Conservation (phyloP, 2,797 vertebrate genomes). For the Denticeps clupeoides region DNA sequence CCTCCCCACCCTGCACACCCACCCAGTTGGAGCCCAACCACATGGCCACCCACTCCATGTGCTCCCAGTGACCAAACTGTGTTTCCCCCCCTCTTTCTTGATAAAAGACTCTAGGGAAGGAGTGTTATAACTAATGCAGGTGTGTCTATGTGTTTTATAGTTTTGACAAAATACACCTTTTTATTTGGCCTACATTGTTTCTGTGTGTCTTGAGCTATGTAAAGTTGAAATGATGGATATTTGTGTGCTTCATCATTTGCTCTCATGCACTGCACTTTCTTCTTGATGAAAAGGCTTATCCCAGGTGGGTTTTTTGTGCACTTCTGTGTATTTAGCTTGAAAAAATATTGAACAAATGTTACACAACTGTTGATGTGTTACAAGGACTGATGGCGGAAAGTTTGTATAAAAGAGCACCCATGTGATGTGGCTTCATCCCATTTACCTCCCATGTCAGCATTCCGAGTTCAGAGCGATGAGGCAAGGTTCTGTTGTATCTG, state of each 20-base stretch:
- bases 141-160: neutral
- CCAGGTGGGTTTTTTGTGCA: conserved; percentile 38
- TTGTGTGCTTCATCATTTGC: conserved; percentile 50
- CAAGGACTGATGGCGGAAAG: no score
- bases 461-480: no score
- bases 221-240: conserved; percentile 45
- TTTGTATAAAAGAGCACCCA: conserved; percentile 18
- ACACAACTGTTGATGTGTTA: no score
- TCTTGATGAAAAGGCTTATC: conserved; percentile 33
- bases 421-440: no score
- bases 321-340: conserved; percentile 38
- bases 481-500: no score
- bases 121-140: neutral
- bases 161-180: no score
- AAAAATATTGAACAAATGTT: conserved; percentile 5
- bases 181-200: neutral
- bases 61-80: neutral
- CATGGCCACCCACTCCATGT: neutral
- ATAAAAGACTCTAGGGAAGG: neutral
- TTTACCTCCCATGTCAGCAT: no score
- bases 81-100: neutral
- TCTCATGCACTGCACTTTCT: conserved; percentile 51
- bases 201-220: conserved; percentile 36
- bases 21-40: conserved; percentile 10
- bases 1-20: no score